A percentile compares a stretch with the other conserved stretches of the same genome.
phyloP scores from a whole-genome alignment of 2,888 invertebrate genomes.

The Pediacus dermestoides region DNA sequence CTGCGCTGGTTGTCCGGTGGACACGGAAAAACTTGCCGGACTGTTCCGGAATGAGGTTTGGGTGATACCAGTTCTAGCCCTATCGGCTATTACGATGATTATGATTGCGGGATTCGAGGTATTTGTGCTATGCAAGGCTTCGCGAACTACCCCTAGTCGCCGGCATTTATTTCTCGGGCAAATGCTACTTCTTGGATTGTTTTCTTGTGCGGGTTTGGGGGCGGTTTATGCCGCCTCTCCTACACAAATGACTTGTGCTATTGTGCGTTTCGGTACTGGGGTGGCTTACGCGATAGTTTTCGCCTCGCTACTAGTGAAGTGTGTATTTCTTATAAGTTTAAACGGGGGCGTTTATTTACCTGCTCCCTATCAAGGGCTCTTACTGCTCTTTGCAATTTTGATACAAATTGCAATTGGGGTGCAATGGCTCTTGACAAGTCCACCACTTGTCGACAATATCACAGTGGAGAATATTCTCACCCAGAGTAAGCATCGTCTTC shows the following conservation, averaged over 20 bases:
- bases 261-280: slow-evolving; percentile 78
- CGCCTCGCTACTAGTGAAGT: slow-evolving; percentile 87
- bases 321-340: slow-evolving; percentile 87
- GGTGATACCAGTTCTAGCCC: slow-evolving; percentile 85
- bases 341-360: slow-evolving; percentile 90
- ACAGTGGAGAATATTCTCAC: slow-evolving; percentile 41
- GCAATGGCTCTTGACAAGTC: slow-evolving; percentile 79
- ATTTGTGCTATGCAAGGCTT: slow-evolving; percentile 83
- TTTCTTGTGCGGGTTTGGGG: slow-evolving; percentile 75
- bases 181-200: slow-evolving; percentile 78
- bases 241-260: slow-evolving; percentile 74
- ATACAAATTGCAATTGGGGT: slow-evolving; percentile 83
- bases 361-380: slow-evolving; percentile 85
- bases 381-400: slow-evolving; percentile 85
- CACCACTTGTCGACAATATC: slow-evolving; percentile 60
- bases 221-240: slow-evolving; percentile 76
- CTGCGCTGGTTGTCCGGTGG: slow-evolving; percentile 33
- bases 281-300: slow-evolving; percentile 83
- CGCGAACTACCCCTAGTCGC: slow-evolving; percentile 77
- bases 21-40: slow-evolving; percentile 33
- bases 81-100: slow-evolving; percentile 79
- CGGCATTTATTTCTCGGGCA: slow-evolving; percentile 85
- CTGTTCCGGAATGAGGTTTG: slow-evolving; percentile 70
- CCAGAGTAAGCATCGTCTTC: slow-evolving; percentile 45
- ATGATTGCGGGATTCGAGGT: slow-evolving; percentile 84